Conservation (phyloP, 2,797 vertebrate species). For the Graptemys geographica region DNA sequence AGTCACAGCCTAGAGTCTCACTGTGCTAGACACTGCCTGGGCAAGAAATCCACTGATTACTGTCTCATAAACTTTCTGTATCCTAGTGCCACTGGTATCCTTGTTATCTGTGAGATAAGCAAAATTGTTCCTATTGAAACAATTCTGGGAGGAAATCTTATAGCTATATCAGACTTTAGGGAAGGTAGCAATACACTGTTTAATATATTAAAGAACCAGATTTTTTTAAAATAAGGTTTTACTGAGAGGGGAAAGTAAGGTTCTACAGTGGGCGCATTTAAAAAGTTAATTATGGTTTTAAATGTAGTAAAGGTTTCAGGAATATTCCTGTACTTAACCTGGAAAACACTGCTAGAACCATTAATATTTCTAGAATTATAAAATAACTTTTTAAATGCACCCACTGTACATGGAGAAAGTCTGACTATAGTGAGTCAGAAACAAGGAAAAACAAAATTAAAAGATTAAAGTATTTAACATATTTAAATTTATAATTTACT, state of each 20-base stretch:
- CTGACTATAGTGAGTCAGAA: background rate
- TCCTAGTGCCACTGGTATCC: background rate
- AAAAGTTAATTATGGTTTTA: background rate
- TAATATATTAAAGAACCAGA: background rate
- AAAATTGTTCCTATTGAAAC: background rate
- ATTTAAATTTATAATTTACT: background rate
- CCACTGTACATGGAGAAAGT: background rate
- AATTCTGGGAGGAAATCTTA: background rate
- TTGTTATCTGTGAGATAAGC: background rate
- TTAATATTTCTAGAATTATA: background rate
- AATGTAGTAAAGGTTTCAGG: background rate
- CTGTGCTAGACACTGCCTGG: background rate
- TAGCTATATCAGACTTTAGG: background rate
- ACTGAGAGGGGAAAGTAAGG: background rate
- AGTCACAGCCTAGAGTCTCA: background rate
- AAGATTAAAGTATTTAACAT: background rate
- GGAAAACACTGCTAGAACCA: background rate
- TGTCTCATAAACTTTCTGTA: background rate
- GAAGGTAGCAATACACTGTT: background rate
- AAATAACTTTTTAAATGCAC: background rate
- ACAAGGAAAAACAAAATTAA: background rate
- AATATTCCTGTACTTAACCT: background rate
- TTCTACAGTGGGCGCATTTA: background rate
- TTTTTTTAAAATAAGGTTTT: background rate
- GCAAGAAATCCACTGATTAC: background rate